Conservation (phyloP, 2,888 invertebrate genomes). For the Melanargia galathea region DNA sequence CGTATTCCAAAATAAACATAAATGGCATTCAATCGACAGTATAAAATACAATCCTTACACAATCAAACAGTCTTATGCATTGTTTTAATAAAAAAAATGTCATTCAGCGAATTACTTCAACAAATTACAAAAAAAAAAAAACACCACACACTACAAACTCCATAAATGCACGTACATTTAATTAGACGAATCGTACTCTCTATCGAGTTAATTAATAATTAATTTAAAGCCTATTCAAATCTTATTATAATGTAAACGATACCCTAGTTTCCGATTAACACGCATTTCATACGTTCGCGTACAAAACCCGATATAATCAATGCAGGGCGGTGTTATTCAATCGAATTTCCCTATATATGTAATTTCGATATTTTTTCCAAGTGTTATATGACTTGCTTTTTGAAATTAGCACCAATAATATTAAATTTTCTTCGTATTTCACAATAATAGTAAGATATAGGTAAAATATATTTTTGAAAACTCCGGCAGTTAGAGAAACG, state of each 20-base stretch:
- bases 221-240: conserved; percentile 64
- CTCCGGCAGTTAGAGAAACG: too few species aligned
- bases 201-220: conserved; percentile 60
- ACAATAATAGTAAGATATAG: neutral
- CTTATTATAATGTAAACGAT: conserved; percentile 57
- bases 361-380: neutral
- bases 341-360: conserved; percentile 4
- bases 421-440: neutral
- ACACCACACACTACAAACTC: conserved; percentile 43
- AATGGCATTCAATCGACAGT: conserved; percentile 70
- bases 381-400: conserved; percentile 10
- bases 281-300: conserved; percentile 66
- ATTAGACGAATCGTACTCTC: conserved; percentile 43
- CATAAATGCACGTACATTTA: conserved; percentile 64
- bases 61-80: conserved; percentile 74
- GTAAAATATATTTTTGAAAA: too few species aligned
- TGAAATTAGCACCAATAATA: conserved; percentile 42
- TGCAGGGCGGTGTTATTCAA: conserved; percentile 53
- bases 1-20: conserved; percentile 49
- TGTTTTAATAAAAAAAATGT: conserved; percentile 54
- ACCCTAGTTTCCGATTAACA: conserved; percentile 77
- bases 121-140: conserved; percentile 48
- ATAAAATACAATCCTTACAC: conserved; percentile 64
- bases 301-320: conserved; percentile 69
- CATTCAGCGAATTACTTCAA: conserved; percentile 51